phyloP scores from a whole-genome alignment of 1,140 invertebrate species.

The Bombus impatiens region DNA sequence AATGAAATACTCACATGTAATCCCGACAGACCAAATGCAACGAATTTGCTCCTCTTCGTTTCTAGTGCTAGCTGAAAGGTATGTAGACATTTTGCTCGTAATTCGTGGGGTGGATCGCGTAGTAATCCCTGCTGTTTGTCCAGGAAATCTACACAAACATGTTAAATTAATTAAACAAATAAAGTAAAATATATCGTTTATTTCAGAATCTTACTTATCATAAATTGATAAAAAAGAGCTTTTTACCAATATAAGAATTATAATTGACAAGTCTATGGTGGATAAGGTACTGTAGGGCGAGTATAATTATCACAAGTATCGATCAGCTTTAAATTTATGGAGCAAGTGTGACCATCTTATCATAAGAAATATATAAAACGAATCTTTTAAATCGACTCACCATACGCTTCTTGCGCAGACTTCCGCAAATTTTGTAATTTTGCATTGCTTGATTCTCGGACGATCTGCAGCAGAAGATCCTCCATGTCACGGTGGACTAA shows the following conservation, averaged over 20 bases:
- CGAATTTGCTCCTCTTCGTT: slow-evolving; percentile 92
- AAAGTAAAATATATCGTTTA: not conserved
- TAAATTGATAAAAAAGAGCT: not conserved
- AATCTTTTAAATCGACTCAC: slow-evolving; percentile 79
- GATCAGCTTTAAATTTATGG: not conserved
- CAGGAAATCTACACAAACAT: slow-evolving; percentile 86
- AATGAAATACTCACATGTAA: slow-evolving; percentile 88
- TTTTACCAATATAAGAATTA: not conserved
- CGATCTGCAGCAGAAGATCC: slow-evolving; percentile 90
- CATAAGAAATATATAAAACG: not conserved
- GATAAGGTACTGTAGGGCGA: not conserved
- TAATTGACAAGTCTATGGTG: not conserved
- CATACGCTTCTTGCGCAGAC: slow-evolving; percentile 90
- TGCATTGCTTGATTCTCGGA: slow-evolving; percentile 89
- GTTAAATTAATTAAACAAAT: not conserved
- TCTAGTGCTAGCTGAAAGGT: slow-evolving; percentile 93
- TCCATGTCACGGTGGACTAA: slow-evolving; percentile 85
- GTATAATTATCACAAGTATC: not conserved
- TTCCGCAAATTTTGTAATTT: slow-evolving; percentile 88
- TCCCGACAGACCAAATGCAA: slow-evolving; percentile 90
- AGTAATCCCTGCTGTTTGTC: slow-evolving; percentile 90
- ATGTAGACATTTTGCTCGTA: slow-evolving; percentile 91
- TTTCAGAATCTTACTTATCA: not conserved
- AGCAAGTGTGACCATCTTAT: no score
- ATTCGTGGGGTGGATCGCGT: slow-evolving; percentile 91